Base-by-base conservation (phyloP, 2,113 vertebrate species). In the Megaleporinus macrocephalus region DNA sequence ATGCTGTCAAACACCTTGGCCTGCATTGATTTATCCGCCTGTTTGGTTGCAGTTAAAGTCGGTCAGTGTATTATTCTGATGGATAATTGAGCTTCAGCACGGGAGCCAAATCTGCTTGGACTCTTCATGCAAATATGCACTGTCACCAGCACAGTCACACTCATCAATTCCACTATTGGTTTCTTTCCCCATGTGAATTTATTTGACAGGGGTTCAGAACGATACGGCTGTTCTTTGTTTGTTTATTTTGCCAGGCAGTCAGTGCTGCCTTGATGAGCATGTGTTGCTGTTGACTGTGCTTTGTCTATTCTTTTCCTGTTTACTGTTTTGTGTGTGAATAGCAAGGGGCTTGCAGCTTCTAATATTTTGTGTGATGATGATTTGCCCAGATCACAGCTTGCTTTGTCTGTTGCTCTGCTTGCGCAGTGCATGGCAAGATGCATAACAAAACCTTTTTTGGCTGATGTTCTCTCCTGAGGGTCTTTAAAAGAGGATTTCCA, bases 1-100 rank as follows among this genome's bases (percentile, higher is more conserved):
- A 83, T 30, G 65, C 41, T 74, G 63, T 86, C 86, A 81, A 36
- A 73, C 59, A 81, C 70, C 57, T 66, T 24, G 30, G 2, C 1
- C 24, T 27, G 69, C 82, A 71, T 85, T 79, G 63, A 29, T 5
- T 27, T 27, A n/a, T 41, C 12, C 6, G 18, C 2, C 0, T 73
- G 33, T 44, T 70, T 44, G 20, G 13, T 70, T 70, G 11, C 10
- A 24, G 10, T 70, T 44, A n/a, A 41, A n/a, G 41, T 72, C 4
- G 27, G n/a, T 22, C 53, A 7, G 61, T 65, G 59, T 80, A n/a
- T n/a, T n/a, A n/a, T 26, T 57, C 33, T 44, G 66, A 44, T 11
- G 41, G 20, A 44, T 44, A 10, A 24, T 61, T 29, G 1, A 22
- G 11, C 44, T 74, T 30, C 4, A 24, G 55, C 73, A 29, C 29